Evolutionary conservation across 2,888 invertebrate species (phyloP).

Genomic region (Rotaria macrura): DNA sequence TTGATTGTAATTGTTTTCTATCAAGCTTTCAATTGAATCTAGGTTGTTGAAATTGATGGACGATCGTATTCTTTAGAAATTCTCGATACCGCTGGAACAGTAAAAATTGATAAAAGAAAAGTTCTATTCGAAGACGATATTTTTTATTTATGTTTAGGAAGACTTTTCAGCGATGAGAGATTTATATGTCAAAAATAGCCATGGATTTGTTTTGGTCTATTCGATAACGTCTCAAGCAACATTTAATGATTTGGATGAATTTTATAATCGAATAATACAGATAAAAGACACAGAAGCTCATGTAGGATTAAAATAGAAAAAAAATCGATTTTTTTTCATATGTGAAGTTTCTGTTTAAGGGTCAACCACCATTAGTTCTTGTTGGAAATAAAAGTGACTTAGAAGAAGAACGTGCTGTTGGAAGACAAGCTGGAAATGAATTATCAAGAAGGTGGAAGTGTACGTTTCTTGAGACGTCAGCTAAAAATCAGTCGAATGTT

Average conservation of each 20-base stretch:
- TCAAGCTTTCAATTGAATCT: conserved; percentile 37
- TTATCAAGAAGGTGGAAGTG: conserved; percentile 93
- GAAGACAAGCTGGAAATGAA: conserved; percentile 87
- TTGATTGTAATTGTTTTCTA: neutral
- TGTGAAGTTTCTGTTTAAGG: conserved; percentile 35
- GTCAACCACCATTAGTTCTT: conserved; percentile 79
- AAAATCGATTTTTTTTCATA: neutral
- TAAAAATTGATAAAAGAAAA: conserved; percentile 50
- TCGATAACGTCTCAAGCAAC: conserved; percentile 99
- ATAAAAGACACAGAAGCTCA: conserved; percentile 62
- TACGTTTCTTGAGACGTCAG: conserved; percentile 99
- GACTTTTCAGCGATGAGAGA: conserved; percentile 99
- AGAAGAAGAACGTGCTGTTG: conserved; percentile 97
- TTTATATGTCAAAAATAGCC: conserved; percentile 99
- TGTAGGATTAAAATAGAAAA: neutral
- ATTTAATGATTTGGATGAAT: conserved; percentile 96
- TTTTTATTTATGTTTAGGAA: conserved; percentile 55
- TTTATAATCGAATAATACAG: conserved; percentile 94
- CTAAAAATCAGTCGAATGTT: conserved; percentile 99
- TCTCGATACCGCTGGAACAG: conserved; percentile 94
- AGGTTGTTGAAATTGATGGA: conserved; percentile 55
- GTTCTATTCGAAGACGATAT: neutral
- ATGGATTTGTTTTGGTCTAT: conserved; percentile 97
- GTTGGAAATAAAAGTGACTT: conserved; percentile 99
- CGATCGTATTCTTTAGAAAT: conserved; percentile 29